Evolutionary conservation across 2,888 invertebrate species (phyloP).

Genomic region (Acanthosepion pharaonis): DNA sequence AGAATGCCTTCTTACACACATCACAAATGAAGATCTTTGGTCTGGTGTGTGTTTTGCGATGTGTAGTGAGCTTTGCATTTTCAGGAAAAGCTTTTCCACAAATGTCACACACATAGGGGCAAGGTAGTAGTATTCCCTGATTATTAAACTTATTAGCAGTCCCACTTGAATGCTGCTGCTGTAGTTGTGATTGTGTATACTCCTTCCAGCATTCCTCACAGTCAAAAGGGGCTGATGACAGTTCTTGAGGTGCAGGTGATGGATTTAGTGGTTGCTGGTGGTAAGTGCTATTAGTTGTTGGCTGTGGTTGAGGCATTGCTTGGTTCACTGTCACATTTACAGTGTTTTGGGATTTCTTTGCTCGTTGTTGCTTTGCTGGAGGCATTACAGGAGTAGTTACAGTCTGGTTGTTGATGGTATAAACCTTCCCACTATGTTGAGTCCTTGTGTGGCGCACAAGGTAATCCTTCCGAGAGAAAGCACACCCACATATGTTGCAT

Average conservation of each 20-base stretch:
- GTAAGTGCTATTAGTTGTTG: neutral
- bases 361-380: constrained; percentile 3
- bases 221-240: neutral
- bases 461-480: constrained; percentile 45
- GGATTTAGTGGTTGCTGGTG: neutral
- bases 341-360: neutral
- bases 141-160: neutral
- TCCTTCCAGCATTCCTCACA: constrained; percentile 40
- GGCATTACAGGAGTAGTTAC: neutral
- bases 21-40: constrained; percentile 17
- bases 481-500: constrained; percentile 38
- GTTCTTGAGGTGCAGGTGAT: neutral
- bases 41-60: constrained; percentile 15
- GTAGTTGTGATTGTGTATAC: neutral
- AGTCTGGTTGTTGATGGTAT: constrained; percentile 43
- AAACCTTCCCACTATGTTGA: constrained; percentile 39
- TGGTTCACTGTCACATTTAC: neutral
- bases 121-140: neutral
- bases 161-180: neutral
- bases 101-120: neutral
- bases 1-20: constrained; percentile 33
- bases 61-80: neutral
- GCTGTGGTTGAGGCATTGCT: neutral
- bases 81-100: constrained; percentile 22
- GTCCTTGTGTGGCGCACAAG: constrained; percentile 40